Evolutionary conservation across 2,113 vertebrate genomes (phyloP), one percentile per base, ranked within the genome.

Genomic region (Callospermophilus lateralis): DNA sequence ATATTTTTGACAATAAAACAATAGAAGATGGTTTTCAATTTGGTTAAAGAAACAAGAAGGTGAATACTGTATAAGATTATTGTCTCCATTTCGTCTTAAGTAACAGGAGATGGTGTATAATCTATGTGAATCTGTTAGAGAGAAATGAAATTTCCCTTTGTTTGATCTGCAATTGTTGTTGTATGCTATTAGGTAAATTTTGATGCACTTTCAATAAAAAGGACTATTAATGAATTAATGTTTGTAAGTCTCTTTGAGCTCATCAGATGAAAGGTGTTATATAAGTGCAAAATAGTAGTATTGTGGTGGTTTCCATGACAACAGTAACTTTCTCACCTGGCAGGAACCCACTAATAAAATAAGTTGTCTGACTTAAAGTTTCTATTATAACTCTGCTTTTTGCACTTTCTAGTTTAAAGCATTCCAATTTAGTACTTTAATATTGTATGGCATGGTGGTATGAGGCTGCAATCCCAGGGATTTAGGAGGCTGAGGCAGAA

Each of bases 1-100:
- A 34, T 95, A 67, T 97, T 95, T 98, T 97, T 97, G 93, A 97
- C 92, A 97, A 97, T 96, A 95, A 97, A 97, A 97, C 93, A 98
- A 96, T 96, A 93, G 87, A 63, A 95, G 92, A 94, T 89, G 63
- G 84, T 95, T 97, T 96, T 97, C 76, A 65, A 32, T 87, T 97
- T 95, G 89, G 91, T 96, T 34, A 65, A 93, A 95, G 92, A 95
- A 95, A 89, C 63, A 96, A 88, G 94, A 96, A 83, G 58, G 77
- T 92, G 90, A 95, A 96, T 97, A 42, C 84, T 93, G 26, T 94
- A 12, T 92, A 88, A 92, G 86, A 93, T 83, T 85, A 85, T 63
- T 92, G 73, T 95, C n/a, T 93, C 61, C 65, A 32, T 70, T 84
- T 73, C 84, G 93, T 73, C 83, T 93, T 86, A 84, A 96, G 88